Evolutionary conservation across 2,797 vertebrate species (phyloP).

Genomic region (Peromyscus attwateri): DNA sequence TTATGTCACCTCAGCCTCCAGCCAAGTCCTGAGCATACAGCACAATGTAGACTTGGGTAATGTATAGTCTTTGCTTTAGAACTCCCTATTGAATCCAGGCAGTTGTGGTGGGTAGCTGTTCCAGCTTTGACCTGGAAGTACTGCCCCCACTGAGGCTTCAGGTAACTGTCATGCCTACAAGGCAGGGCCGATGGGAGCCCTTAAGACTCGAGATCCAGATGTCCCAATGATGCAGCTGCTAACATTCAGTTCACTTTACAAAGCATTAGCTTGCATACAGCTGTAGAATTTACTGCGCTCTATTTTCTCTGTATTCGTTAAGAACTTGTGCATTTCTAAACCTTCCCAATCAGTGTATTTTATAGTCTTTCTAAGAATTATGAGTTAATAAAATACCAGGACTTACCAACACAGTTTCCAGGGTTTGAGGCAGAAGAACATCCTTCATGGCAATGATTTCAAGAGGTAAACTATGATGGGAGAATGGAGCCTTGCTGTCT

Average conservation of each 20-base stretch:
- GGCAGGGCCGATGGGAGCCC: too few relatives aligned
- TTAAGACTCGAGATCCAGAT: too few relatives aligned
- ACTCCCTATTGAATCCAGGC: not conserved
- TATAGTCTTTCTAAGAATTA: constrained; percentile 37
- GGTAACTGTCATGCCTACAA: too few relatives aligned
- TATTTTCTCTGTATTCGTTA: constrained; percentile 27
- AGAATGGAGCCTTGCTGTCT: not conserved
- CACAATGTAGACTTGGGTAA: not conserved
- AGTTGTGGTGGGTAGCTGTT: not conserved
- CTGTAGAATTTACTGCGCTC: not conserved
- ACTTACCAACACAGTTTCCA: constrained; percentile 76
- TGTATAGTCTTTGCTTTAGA: not conserved
- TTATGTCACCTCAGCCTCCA: not conserved
- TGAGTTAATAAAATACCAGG: constrained; percentile 50
- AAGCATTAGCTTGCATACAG: not conserved
- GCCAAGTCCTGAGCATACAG: not conserved
- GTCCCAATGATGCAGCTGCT: not conserved
- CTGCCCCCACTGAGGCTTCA: too few relatives aligned
- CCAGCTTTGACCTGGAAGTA: too few relatives aligned
- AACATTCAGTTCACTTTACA: constrained; percentile 28
- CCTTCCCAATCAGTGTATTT: constrained; percentile 24
- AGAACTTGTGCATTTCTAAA: constrained; percentile 49
- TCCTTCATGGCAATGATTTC: not conserved
- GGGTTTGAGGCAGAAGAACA: not conserved
- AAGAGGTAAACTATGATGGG: constrained; percentile 13